Conservation (phyloP, 2,113 vertebrate species). For the Platysternon megacephalum region DNA sequence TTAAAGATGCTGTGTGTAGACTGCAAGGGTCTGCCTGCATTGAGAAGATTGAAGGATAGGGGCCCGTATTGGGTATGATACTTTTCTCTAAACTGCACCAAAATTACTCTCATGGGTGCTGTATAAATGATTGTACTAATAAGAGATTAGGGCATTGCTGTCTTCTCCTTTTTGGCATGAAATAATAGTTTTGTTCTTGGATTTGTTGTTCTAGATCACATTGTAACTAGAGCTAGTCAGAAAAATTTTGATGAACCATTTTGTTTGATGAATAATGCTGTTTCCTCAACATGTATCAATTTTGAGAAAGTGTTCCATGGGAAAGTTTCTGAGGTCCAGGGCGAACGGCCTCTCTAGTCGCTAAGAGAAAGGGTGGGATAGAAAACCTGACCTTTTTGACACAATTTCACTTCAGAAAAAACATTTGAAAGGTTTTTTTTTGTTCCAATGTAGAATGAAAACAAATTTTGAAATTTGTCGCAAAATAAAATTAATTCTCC, state of each 20-base stretch:
- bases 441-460: background rate
- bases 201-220: background rate
- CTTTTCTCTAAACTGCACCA: background rate
- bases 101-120: background rate
- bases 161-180: background rate
- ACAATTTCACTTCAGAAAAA: background rate
- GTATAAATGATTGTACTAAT: background rate
- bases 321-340: background rate
- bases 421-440: background rate
- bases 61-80: background rate
- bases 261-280: background rate
- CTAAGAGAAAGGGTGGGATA: background rate
- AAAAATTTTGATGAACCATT: background rate
- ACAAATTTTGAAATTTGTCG: background rate
- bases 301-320: background rate
- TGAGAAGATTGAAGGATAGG: background rate
- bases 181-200: background rate
- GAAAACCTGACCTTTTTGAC: background rate
- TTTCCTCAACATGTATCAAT: background rate
- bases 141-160: accelerated
- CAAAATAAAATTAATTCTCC: background rate
- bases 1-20: background rate
- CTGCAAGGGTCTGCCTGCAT: background rate
- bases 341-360: background rate
- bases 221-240: background rate